Conservation (phyloP, 2,113 vertebrate species). For the Rhegmatorhina hoffmannsi region DNA sequence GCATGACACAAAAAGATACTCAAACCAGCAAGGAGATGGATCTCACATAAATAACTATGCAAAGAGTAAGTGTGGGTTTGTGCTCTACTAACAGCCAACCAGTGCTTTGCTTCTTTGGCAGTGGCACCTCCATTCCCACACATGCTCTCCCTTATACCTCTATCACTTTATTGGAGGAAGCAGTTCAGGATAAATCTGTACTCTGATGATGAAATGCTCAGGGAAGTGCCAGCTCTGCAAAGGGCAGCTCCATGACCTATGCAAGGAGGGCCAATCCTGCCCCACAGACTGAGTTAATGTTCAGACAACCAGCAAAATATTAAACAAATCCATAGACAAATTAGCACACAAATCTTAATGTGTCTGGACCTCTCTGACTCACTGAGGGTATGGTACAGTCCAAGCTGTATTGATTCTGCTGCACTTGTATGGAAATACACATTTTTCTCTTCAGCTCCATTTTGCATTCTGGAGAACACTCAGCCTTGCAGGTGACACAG, state of each 20-base stretch:
- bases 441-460: not conserved
- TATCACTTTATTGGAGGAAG: not conserved
- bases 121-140: not conserved
- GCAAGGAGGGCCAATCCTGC: not conserved
- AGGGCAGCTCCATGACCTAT: not conserved
- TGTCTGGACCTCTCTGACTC: not conserved
- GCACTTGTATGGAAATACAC: not conserved
- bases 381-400: not conserved
- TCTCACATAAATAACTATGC: not conserved
- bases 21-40: not conserved
- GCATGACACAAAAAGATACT: not conserved
- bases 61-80: not conserved
- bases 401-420: not conserved
- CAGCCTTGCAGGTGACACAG: not conserved
- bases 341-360: not conserved
- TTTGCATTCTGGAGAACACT: not conserved
- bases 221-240: not conserved
- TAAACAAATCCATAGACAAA: not conserved
- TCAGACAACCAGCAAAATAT: not conserved
- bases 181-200: not conserved
- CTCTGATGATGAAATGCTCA: not conserved
- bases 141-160: not conserved
- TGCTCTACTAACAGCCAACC: not conserved
- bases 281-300: not conserved
- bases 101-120: not conserved